Evolutionary conservation across 30 jellyfish, hydroid and myxozoan genomes (phyloP).

Genomic region (Hydractinia echinata): DNA sequence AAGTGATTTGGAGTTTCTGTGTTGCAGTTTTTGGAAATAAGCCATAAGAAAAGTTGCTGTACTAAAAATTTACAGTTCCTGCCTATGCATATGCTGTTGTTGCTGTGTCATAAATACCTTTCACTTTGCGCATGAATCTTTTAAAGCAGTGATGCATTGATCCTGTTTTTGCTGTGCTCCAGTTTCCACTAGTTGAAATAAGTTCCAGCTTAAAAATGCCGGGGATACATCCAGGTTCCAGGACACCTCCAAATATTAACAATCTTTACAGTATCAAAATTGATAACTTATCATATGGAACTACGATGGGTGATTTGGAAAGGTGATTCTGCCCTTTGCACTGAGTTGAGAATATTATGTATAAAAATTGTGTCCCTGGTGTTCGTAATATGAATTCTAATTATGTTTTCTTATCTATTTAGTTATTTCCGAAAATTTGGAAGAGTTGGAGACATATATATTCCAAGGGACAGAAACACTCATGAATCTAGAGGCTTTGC

Average conservation of each 20-base stretch:
- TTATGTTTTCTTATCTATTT: neutral
- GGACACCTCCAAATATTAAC: constrained; percentile 32
- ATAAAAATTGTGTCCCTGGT: neutral
- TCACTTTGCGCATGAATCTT: neutral
- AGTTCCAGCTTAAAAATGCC: neutral
- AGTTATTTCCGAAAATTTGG: constrained; percentile 89
- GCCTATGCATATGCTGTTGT: neutral
- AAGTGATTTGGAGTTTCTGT: no score
- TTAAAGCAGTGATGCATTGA: constrained; percentile 17
- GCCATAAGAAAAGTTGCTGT: no score
- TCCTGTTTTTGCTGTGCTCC: constrained; percentile 12
- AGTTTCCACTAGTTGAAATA: neutral
- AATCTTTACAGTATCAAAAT: constrained; percentile 32
- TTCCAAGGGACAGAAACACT: constrained; percentile 96
- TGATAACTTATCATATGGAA: constrained; percentile 31
- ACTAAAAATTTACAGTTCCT: neutral
- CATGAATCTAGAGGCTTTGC: constrained; percentile 98
- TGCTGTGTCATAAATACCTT: constrained; percentile 3
- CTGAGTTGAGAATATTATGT: neutral
- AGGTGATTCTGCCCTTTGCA: neutral
- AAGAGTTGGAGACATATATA: constrained; percentile 92
- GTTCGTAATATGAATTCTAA: neutral
- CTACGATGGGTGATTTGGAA: constrained; percentile 28
- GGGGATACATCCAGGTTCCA: constrained; percentile 17
- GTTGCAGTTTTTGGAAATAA: no score